These are phyloP conservation scores for Pterophyllum scalare DNA, from an alignment of 2,113 vertebrate species.

Conservation along the genomic window DNA sequence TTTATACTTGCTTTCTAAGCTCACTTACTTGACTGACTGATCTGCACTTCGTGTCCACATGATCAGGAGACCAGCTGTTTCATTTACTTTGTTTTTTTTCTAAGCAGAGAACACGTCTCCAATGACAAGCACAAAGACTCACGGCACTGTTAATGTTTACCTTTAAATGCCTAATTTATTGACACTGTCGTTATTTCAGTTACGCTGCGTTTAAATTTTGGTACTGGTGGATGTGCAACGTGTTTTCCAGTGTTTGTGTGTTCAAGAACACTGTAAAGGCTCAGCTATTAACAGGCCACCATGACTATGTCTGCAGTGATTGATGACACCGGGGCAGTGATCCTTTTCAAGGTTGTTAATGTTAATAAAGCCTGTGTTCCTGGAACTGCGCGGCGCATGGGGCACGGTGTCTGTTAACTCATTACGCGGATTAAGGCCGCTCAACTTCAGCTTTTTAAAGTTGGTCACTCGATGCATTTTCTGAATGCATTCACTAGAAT, in stretches of 20 bases:
- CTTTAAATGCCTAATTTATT: background rate
- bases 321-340: background rate
- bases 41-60: background rate
- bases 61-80: background rate
- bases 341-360: background rate
- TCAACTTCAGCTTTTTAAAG: background rate
- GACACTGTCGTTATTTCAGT: background rate
- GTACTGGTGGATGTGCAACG: no score
- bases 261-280: background rate
- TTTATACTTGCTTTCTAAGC: background rate
- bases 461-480: background rate
- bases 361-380: background rate
- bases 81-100: background rate
- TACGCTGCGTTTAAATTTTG: background rate
- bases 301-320: background rate
- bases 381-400: background rate
- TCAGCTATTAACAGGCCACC: background rate
- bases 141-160: background rate
- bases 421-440: background rate
- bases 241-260: background rate
- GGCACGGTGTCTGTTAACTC: background rate
- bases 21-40: background rate
- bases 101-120: background rate
- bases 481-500: background rate
- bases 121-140: background rate